A percentile compares a stretch with the other conserved stretches of the same genome.
phyloP scores from a whole-genome alignment of 1,140 invertebrate genomes.

The Tetramorium alpestre region DNA sequence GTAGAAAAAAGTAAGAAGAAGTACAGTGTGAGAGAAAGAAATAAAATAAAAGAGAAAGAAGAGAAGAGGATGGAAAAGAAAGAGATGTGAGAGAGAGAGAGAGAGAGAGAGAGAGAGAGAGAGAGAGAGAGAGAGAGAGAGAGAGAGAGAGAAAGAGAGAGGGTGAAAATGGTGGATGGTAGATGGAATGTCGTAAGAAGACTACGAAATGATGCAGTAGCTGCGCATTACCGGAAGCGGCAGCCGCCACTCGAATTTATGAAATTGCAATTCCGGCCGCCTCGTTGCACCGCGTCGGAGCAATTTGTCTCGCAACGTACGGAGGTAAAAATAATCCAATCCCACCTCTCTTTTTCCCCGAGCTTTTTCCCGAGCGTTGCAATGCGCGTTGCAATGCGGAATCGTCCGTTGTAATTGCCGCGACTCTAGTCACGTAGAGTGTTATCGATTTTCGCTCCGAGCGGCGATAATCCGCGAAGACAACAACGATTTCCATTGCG shows the following conservation, averaged over 20 bases:
- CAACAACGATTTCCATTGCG: conserved; percentile 26
- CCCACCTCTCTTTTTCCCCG: neutral
- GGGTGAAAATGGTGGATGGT: neutral
- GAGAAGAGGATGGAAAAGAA: neutral
- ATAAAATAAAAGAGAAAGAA: neutral
- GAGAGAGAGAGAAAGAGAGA: neutral
- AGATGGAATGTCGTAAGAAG: conserved; percentile 34
- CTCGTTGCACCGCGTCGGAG: conserved; percentile 70
- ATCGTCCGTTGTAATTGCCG: conserved; percentile 44
- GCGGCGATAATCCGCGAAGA: conserved; percentile 17
- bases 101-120: neutral
- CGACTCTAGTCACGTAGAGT: conserved; percentile 45
- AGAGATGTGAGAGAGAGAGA: neutral
- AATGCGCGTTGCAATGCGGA: conserved; percentile 33
- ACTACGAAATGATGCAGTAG: conserved; percentile 48
- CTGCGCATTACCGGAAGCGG: conserved; percentile 60
- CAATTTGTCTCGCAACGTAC: conserved; percentile 74
- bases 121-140: neutral
- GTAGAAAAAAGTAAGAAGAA: neutral
- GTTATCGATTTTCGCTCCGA: conserved; percentile 40
- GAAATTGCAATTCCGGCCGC: conserved; percentile 79
- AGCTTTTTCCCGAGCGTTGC: conserved; percentile 35
- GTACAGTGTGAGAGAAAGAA: neutral
- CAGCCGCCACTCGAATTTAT: conserved; percentile 77
- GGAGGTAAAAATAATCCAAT: conserved; percentile 67